Evolutionary conservation across 2,797 vertebrate genomes (phyloP), one percentile per base, ranked within the genome.

Genomic region (Arrhamphus sclerolepis): DNA sequence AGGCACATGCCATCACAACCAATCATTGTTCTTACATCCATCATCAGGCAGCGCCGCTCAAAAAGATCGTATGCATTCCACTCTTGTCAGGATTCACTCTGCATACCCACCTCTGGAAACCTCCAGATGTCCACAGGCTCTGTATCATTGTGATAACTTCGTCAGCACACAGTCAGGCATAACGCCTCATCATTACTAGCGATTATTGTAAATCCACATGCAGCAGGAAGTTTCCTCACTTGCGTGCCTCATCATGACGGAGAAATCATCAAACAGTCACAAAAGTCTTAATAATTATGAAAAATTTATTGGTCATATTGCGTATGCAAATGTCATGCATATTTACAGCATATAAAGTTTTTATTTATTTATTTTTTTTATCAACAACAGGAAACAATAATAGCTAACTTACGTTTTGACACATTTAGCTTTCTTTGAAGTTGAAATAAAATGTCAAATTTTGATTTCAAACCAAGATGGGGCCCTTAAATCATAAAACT

Each of bases 321-420:
- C 55, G 62, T 50, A 82, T 89, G 90, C 78, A 89, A 73, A 77
- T 67, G 68, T 73, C 80, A 89, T 86, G 87, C 84, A 44, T 85
- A 91, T 92, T 89, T 91, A 92, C 89, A 93, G 89, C 85, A 16
- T 78, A 82, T 78, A 70, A 77, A 83, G 38, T 52, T 78, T n/a
- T n/a, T n/a, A n/a, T n/a, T n/a, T n/a, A n/a, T n/a, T n/a, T n/a
- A n/a, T n/a, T n/a, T n/a, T n/a, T n/a, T n/a, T 70, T 29, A 48
- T 58, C 68, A 71, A 51, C 22, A 4, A 65, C 64, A 75, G 5
- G 21, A 69, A 76, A 68, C 18, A 60, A 39, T 38, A 62, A 46
- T 0, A 2, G 31, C n/a, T 21, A 14, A 66, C 19, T 48, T 52
- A 57, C 19, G 19, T 20, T n/a, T 63, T 57, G 26, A 65, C 43